Conservation (phyloP, 2,113 vertebrate genomes). For the Ochotona princeps region DNA sequence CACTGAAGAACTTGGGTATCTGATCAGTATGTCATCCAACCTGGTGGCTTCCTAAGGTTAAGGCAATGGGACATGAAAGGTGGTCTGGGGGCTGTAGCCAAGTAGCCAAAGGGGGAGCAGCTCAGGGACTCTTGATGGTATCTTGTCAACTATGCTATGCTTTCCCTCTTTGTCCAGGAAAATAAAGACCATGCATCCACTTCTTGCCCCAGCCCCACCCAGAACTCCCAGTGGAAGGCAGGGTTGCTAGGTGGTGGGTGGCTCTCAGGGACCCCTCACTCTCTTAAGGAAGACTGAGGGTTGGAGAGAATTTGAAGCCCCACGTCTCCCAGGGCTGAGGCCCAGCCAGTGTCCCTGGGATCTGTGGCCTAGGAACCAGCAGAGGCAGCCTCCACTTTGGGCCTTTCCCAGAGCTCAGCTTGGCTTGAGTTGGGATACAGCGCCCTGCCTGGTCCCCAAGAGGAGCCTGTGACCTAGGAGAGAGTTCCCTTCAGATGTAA, state of each 20-base stretch:
- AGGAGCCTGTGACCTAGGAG: background rate
- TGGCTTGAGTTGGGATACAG: background rate
- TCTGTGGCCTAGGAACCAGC: background rate
- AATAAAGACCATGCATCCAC: background rate
- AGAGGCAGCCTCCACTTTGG: background rate
- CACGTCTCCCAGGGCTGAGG: background rate
- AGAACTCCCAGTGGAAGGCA: background rate
- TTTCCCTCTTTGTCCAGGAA: background rate
- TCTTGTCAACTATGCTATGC: background rate
- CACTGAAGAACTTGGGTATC: background rate
- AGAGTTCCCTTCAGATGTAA: background rate
- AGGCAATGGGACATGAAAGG: background rate
- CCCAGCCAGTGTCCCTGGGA: background rate
- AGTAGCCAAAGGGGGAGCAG: background rate
- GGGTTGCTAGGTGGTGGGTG: background rate
- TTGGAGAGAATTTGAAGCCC: background rate
- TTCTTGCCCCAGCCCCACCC: background rate
- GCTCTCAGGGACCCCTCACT: background rate
- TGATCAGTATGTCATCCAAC: background rate
- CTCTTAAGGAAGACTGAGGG: background rate
- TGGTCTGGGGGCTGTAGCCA: background rate
- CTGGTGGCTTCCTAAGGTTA: background rate
- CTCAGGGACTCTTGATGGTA: background rate
- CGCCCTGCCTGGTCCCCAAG: background rate
- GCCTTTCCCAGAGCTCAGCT: background rate